phyloP scores from a whole-genome alignment of 2,888 invertebrate species.

The Drosophila nigritarsus region DNA sequence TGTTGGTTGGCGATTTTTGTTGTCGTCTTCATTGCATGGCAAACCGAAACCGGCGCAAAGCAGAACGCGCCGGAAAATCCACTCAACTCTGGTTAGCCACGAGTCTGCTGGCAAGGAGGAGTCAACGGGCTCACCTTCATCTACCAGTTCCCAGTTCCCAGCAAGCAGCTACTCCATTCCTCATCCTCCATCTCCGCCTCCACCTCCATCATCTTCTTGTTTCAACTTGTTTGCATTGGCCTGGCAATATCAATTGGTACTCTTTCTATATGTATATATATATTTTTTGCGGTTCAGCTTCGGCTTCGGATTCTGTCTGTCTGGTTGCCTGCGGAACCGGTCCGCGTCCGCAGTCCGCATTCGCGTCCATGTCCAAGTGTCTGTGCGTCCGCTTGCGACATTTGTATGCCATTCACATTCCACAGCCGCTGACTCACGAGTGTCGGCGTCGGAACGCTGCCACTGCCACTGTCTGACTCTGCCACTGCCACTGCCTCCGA shows the following conservation, averaged over 20 bases:
- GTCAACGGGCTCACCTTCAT: conserved; percentile 34
- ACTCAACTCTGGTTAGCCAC: conserved; percentile 40
- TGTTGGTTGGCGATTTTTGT: conserved; percentile 42
- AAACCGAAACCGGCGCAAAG: conserved; percentile 60
- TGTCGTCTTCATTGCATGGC: conserved; percentile 41
- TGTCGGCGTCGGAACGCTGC: conserved; percentile 41
- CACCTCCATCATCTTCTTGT: conserved; percentile 12
- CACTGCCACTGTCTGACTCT: conserved; percentile 50
- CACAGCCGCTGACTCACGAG: conserved; percentile 71
- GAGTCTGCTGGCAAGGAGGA: conserved; percentile 8
- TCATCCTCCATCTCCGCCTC: background rate
- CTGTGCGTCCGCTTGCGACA: conserved; percentile 61
- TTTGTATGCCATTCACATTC: conserved; percentile 81
- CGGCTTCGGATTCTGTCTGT: conserved; percentile 32
- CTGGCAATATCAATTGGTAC: conserved; percentile 63
- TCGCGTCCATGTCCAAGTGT: conserved; percentile 25
- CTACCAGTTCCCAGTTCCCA: conserved; percentile 10
- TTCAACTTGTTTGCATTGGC: conserved; percentile 70
- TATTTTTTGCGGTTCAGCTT: conserved; percentile 40
- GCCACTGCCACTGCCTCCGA: conserved; percentile 11
- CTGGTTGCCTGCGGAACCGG: conserved; percentile 45
- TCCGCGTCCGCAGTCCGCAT: conserved; percentile 18
- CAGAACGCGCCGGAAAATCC: conserved; percentile 76
- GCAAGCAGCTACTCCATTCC: conserved; percentile 10
- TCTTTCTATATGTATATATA: conserved; percentile 19